A percentile compares a stretch with the other conserved stretches of the same genome.
These are phyloP conservation scores for Psephotus haematonotus DNA, from an alignment of 2,113 vertebrate genomes.

Conservation along the genomic window DNA sequence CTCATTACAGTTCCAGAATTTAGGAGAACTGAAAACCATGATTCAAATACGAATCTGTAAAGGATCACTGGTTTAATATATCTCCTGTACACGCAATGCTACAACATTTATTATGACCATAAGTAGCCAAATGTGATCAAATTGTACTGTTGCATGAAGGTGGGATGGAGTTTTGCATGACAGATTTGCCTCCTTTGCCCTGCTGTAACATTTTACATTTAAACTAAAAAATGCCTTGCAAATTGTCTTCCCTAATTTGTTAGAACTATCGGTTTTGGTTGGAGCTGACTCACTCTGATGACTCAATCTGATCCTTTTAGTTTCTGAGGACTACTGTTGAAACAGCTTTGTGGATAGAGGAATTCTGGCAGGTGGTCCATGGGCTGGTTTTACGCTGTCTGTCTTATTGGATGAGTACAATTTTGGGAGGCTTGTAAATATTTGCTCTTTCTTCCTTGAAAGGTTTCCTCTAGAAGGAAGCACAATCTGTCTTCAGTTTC, in stretches of 20 bases:
- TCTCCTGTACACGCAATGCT: not conserved
- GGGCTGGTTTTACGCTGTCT: not conserved
- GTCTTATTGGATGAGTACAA: not conserved
- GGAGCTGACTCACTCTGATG: not conserved
- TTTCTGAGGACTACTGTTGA: not conserved
- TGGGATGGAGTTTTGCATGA: not conserved
- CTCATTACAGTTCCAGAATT: not conserved
- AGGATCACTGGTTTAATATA: not conserved
- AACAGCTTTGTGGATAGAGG: slow-evolving; percentile 1
- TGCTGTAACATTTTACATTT: not conserved
- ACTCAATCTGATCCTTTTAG: not conserved
- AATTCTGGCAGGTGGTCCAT: not conserved
- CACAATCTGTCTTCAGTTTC: not conserved
- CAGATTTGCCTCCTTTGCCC: not conserved
- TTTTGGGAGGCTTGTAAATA: slow-evolving; percentile 31
- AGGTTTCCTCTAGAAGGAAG: not conserved
- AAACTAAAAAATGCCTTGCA: not conserved
- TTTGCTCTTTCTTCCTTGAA: slow-evolving; percentile 29
- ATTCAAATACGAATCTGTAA: not conserved
- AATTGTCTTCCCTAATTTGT: not conserved
- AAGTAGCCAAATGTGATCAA: not conserved
- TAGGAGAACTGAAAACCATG: not conserved
- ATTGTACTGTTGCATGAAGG: not conserved
- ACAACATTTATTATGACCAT: not conserved
- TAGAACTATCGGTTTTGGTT: not conserved